phyloP scores from a whole-genome alignment of 2,888 invertebrate genomes.

The Automeris io region DNA sequence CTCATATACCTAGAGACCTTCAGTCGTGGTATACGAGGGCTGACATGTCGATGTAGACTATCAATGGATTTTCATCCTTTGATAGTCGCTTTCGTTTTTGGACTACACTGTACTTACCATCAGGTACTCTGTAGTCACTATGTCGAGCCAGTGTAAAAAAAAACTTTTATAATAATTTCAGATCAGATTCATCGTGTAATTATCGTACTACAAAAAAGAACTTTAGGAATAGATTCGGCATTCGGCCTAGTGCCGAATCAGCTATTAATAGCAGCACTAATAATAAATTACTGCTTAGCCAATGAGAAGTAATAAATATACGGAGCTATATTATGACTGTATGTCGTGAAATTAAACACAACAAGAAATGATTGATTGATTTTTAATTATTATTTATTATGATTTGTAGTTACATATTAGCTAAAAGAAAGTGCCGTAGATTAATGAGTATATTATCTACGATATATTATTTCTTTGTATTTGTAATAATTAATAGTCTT shows the following conservation, averaged over 20 bases:
- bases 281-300: neutral
- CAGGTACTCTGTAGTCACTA: too few relatives aligned
- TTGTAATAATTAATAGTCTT: neutral
- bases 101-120: too few relatives aligned
- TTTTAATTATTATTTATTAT: conserved; percentile 8
- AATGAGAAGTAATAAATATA: neutral
- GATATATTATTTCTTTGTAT: neutral
- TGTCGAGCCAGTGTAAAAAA: too few relatives aligned
- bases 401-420: neutral
- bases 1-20: too few relatives aligned
- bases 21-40: too few relatives aligned
- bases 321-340: neutral
- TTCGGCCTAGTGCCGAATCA: neutral
- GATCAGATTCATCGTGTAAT: too few relatives aligned
- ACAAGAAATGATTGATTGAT: conserved; percentile 8
- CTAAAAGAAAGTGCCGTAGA: conserved; percentile 5
- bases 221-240: too few relatives aligned
- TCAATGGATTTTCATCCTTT: too few relatives aligned
- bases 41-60: too few relatives aligned
- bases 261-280: neutral
- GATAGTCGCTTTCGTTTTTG: too few relatives aligned
- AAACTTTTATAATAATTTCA: too few relatives aligned
- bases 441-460: neutral
- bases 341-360: neutral
- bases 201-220: too few relatives aligned